Conservation (phyloP, 1,140 invertebrate species). For the Episyrphus balteatus region DNA sequence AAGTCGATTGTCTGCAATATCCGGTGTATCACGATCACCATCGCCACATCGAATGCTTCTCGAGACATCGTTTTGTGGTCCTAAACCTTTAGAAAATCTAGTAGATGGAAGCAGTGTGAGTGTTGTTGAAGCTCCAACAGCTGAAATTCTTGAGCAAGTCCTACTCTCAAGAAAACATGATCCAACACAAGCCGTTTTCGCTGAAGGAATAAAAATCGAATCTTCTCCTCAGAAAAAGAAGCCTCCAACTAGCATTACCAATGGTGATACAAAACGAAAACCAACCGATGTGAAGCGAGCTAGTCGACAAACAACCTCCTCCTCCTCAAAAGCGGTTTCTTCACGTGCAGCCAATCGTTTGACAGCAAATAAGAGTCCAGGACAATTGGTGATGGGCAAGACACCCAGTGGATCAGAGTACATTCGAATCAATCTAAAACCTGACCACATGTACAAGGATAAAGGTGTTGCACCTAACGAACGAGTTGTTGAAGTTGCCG, state of each 20-base stretch:
- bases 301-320: conserved; percentile 5
- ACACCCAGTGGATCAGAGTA: conserved; percentile 42
- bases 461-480: conserved; percentile 36
- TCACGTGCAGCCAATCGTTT: conserved; percentile 14
- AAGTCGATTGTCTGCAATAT: conserved; percentile 57
- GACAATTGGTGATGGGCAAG: conserved; percentile 31
- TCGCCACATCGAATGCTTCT: conserved; percentile 79
- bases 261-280: conserved; percentile 15
- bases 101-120: conserved; percentile 10
- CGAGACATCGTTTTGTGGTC: conserved; percentile 81
- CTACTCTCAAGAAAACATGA: conserved; percentile 47
- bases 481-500: conserved; percentile 29
- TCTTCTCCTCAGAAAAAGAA: conserved; percentile 15
- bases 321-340: conserved; percentile 4
- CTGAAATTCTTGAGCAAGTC: conserved; percentile 52
- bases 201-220: conserved; percentile 40
- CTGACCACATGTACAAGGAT: conserved; percentile 50
- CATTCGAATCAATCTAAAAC: conserved; percentile 53
- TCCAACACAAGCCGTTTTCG: conserved; percentile 43
- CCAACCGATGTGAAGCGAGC: conserved; percentile 2
- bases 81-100: conserved; percentile 52
- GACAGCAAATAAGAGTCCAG: conserved; percentile 23
- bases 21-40: conserved; percentile 59
- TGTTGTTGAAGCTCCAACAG: conserved; percentile 41
- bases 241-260: conserved; percentile 14